Evolutionary conservation across 1,140 invertebrate species (phyloP), one percentile per base, ranked within the genome.

Genomic region (Pissodes strobi): DNA sequence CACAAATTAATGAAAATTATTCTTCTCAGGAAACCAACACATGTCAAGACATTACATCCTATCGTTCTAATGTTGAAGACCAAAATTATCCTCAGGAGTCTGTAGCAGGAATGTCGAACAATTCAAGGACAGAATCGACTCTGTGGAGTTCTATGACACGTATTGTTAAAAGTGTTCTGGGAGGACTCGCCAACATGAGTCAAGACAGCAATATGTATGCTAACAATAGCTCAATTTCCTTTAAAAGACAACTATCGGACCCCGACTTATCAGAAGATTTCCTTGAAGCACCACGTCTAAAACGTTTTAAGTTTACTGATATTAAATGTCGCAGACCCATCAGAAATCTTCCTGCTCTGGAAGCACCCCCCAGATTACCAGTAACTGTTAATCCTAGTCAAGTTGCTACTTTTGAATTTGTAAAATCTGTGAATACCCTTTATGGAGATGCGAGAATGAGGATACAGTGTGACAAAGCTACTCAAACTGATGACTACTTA

Each of bases 251-350:
- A 19, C 18, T 55, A 9, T 64, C 61, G 2, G 61, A 48, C 17
- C 38, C 37, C 30, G 67, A 65, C n/a, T 12, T 38, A 4, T 6
- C 22, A 12, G 15, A 1, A n/a, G 66, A 68, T 37, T 18, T 48
- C 17, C 9, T 60, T 13, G 46, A 60, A 19, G 49, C 17, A 1
- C 64, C 66, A n/a, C 22, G 34, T 39, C 22, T 49, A 8, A 72
- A 72, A 65, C 27, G 67, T n/a, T 67, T 71, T 62, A 73, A 73
- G 68, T 55, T 71, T 21, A 68, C 64, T n/a, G 69, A 73, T 8
- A 65, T 73, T 12, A 67, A 69, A 60, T 69, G 69, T 51, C 62
- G 71, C 2, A 25, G 53, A 56, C 53, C 71, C 4, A 71, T 73
- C 15, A 53, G 71, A 45, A 17, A 51, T n/a, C 2, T 13, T 18